Percentiles rank a stretch among this genome's conserved stretches.
Conservation (phyloP, 1,140 invertebrate species). For the Eriocheir sinensis region DNA sequence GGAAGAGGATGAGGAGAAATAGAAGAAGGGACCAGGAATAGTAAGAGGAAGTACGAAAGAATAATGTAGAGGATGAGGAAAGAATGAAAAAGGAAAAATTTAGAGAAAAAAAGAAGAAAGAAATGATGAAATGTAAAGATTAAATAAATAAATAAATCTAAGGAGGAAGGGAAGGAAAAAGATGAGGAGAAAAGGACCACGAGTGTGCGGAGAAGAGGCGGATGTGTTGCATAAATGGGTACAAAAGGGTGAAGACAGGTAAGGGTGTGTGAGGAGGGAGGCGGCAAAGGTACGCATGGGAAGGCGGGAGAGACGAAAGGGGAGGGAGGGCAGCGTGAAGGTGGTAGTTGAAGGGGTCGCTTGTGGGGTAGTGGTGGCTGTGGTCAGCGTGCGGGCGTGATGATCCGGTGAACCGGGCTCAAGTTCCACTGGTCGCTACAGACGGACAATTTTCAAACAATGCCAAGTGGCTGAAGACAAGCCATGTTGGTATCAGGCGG, state of each 20-base stretch:
- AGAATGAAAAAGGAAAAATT: slow-evolving; percentile 10
- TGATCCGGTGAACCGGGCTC: too few species aligned
- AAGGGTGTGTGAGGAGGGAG: background rate
- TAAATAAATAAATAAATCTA: background rate
- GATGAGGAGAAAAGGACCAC: too few species aligned
- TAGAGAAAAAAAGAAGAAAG: background rate
- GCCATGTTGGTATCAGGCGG: too few species aligned
- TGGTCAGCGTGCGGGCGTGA: background rate
- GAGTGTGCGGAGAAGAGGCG: too few species aligned
- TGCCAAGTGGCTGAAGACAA: too few species aligned
- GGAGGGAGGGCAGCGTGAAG: background rate
- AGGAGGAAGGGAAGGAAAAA: slow-evolving; percentile 17
- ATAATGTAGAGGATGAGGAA: background rate
- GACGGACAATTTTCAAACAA: too few species aligned
- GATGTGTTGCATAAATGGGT: background rate
- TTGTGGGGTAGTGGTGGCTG: background rate
- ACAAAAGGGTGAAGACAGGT: background rate
- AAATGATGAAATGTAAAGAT: background rate
- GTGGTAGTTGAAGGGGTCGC: background rate
- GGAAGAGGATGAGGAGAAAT: background rate
- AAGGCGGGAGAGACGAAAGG: too few species aligned
- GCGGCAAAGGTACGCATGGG: background rate
- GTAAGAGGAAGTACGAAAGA: background rate
- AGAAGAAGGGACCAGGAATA: background rate
- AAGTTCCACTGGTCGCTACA: too few species aligned